Base-by-base conservation (phyloP, 2,888 invertebrate genomes). In the Helobdella robusta region DNA sequence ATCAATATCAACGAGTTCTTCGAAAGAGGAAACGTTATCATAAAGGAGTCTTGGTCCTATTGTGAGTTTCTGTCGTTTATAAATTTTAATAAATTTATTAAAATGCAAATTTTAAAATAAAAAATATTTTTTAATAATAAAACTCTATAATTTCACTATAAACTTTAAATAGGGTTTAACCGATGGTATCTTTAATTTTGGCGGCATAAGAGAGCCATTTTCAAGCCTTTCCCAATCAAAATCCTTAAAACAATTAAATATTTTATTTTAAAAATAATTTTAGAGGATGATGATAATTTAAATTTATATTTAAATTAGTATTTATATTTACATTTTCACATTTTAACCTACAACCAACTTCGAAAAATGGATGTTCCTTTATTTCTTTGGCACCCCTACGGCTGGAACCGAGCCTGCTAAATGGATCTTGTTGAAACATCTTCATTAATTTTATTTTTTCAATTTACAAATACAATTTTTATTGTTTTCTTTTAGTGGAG, bases 381-480 rank as follows among this genome's bases (percentile, higher is more conserved):
- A 62, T 32, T n/a, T 48, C 34, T 36, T 40, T 28, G 30, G 34
- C 61, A 1, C 61, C 61, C 15, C 40, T 32, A 28, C 3, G 28
- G 2, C 61, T 32, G 1, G 28, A 61, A 3, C 61, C 61, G 15
- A 61, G 61, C n/a, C 61, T 61, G 15, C 23, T 40, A n/a, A n/a
- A 8, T 23, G 61, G 61, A 28, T 44, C 28, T 28, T 23, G 40
- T 30, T 44, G 23, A 25, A 61, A 44, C 46, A 61, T 20, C 61
- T 50, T 40, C 15, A n/a, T 1, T 25, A 5, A 8, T 58, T 18
- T 25, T 30, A 5, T 58, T 30, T 6, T 28, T 8, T 28, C 18
- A 20, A 11, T 11, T 58, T 58, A 20, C 8, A 28, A 58, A 28
- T 11, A n/a, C n/a, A n/a, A n/a, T n/a, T n/a, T n/a, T n/a, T n/a